Base-by-base conservation (phyloP, 2,113 vertebrate species). In the Archocentrus centrarchus region DNA sequence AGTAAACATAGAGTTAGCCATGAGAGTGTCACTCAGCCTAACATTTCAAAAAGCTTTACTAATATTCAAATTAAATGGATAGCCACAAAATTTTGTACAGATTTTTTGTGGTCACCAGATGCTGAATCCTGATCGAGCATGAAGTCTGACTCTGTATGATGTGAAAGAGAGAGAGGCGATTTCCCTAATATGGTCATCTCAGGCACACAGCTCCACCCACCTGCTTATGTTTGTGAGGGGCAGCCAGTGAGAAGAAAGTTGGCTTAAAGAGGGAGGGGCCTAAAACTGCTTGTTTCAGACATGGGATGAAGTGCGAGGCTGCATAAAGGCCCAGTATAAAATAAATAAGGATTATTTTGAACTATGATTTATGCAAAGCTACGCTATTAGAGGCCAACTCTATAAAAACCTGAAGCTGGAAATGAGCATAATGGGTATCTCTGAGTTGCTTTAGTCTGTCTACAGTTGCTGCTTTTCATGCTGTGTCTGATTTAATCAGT, bases 381-480 rank as follows among this genome's bases (percentile, higher is more conserved):
- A 55, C 47, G 9, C 47, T 73, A 35, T 7, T 32, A 32, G 44
- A 32, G 44, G 13, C 27, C 44, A 20, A 24, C 41, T 70, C 17
- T 0, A 32, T 44, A 7, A 70, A 70, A 70, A 70, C 24, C 44
- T 32, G 66, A 55, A 73, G 47, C 68, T 73, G 27, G 4, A 55
- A 73, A 73, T 73, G 27, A 73, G 68, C 68, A 73, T 55, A 55
- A 73, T 55, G 47, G 44, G 17, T 73, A 20, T 32, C 44, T 53
- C 53, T 32, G 24, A 73, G 47, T 55, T 35, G 18, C 68, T 55
- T 73, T 73, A 55, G 47, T 27, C 47, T 55, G 47, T 55, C 68
- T 73, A 35, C 47, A 73, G 3, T 73, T 55, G 68, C 68, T 73
- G 47, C 68, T n/a, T 73, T 73, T 73, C 68, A 73, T 73, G 68